phyloP scores from a whole-genome alignment of 1,140 invertebrate species.

The Cardiocondyla obscurior region DNA sequence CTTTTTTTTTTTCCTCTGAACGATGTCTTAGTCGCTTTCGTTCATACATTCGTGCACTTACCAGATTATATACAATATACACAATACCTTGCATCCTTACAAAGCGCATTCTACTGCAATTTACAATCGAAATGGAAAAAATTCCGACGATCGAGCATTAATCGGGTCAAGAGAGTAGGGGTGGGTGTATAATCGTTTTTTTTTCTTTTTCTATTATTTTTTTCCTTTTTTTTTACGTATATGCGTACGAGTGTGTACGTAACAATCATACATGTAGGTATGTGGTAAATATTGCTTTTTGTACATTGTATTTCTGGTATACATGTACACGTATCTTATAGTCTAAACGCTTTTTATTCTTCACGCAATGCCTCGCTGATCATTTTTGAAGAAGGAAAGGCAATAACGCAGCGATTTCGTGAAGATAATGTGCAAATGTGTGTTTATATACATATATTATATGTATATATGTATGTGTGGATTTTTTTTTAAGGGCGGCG shows the following conservation, averaged over 20 bases:
- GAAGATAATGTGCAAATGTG: conserved; percentile 16
- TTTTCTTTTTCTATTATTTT: too few relatives aligned
- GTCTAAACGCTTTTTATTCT: neutral
- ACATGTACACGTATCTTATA: conserved; percentile 60
- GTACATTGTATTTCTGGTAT: conserved; percentile 69
- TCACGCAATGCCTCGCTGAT: conserved; percentile 2
- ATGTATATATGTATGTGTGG: neutral
- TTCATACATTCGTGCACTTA: conserved; percentile 27
- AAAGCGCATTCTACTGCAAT: conserved; percentile 63
- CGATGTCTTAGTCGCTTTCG: conserved; percentile 27
- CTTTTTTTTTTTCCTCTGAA: conserved; percentile 23
- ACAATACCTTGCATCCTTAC: conserved; percentile 60
- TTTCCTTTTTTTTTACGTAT: too few relatives aligned
- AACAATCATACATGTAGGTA: conserved; percentile 47
- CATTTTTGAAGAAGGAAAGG: conserved; percentile 17
- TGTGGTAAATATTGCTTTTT: conserved; percentile 71
- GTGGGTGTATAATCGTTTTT: conserved; percentile 38
- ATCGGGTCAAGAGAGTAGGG: conserved; percentile 51
- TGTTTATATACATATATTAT: neutral
- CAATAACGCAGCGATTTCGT: conserved; percentile 34
- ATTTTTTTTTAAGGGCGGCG: neutral
- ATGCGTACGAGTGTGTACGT: conserved; percentile 39
- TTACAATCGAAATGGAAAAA: conserved; percentile 62
- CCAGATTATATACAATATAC: conserved; percentile 64
- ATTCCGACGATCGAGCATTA: conserved; percentile 49